phyloP scores from a whole-genome alignment of 2,113 vertebrate genomes.

The Apodemus speciosus region DNA sequence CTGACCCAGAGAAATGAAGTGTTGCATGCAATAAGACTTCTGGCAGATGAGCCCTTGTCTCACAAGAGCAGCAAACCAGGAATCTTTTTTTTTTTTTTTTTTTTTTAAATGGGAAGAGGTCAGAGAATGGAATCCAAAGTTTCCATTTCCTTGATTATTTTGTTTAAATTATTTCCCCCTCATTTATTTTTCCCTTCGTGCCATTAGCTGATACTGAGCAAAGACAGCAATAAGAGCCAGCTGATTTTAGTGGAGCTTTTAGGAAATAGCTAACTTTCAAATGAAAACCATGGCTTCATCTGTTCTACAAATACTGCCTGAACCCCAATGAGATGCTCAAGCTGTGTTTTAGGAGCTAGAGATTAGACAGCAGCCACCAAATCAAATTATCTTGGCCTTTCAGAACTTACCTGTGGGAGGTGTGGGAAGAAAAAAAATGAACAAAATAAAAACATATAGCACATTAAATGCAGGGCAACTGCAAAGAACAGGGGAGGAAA shows the following conservation, averaged over 20 bases:
- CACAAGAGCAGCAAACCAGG: background rate
- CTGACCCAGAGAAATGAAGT: background rate
- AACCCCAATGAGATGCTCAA: background rate
- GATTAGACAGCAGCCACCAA: background rate
- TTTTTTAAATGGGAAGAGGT: background rate
- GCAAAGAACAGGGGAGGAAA: background rate
- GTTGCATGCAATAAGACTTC: background rate
- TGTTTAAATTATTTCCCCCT: background rate
- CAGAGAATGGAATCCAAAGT: background rate
- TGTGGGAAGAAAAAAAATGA: background rate
- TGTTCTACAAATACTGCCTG: background rate
- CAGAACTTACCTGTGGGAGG: background rate
- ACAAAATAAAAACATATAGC: background rate
- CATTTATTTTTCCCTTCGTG: background rate
- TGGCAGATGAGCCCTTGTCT: background rate
- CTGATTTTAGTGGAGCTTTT: background rate
- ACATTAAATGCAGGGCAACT: background rate
- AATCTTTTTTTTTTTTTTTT: background rate
- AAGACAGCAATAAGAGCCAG: background rate
- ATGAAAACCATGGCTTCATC: background rate
- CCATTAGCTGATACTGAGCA: background rate
- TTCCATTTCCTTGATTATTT: slow-evolving; percentile 2
- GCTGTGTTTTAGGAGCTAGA: background rate
- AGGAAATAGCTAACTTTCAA: background rate
- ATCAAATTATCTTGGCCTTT: background rate